Base-by-base conservation (phyloP, 2,113 vertebrate genomes). In the Anhinga anhinga region DNA sequence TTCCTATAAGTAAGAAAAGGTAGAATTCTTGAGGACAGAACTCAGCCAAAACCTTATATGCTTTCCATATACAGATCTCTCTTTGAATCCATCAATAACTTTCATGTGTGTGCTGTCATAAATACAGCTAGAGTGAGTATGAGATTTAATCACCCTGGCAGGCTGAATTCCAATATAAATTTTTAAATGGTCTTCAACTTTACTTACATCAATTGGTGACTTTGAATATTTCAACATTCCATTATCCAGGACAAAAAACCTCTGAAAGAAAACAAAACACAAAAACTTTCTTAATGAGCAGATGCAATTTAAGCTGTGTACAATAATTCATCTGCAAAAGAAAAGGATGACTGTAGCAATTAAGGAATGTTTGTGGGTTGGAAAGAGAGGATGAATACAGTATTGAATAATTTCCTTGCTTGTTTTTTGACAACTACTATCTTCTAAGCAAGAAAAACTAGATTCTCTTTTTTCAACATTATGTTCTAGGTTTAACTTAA, bases 151-250 rank as follows among this genome's bases (percentile, higher is more conserved):
- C 79, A 93, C 34, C 76, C 73, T 79, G 69, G 44, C 69, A 90
- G 73, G 30, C 25, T 90, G 86, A 93, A 87, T 88, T 91, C 49
- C 71, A 96, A 70, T 18, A 52, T n/a, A 92, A 44, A 65, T 93
- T 78, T 80, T 71, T 22, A 88, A 97, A 90, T 18, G 6, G 52
- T 90, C 86, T 92, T 89, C 52, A 59, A 45, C 45, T 94, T 95
- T 98, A 99, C 99, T 99, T 98, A 99, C 99, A 97, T 99, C 99
- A 94, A 99, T 98, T 79, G 99, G 99, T 80, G 99, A 99, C 98
- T 99, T 99, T 94, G 99, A 99, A 97, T 99, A 99, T 97, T 99
- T 99, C 97, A 99, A 98, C 97, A 99, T 99, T 92, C 99, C 99
- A 85, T 99, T 99, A 98, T 99, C 99, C 98, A 99, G 98, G 95